These are phyloP conservation scores for Papilio polytes DNA, from an alignment of 1,140 invertebrate genomes.

Conservation along the genomic window DNA sequence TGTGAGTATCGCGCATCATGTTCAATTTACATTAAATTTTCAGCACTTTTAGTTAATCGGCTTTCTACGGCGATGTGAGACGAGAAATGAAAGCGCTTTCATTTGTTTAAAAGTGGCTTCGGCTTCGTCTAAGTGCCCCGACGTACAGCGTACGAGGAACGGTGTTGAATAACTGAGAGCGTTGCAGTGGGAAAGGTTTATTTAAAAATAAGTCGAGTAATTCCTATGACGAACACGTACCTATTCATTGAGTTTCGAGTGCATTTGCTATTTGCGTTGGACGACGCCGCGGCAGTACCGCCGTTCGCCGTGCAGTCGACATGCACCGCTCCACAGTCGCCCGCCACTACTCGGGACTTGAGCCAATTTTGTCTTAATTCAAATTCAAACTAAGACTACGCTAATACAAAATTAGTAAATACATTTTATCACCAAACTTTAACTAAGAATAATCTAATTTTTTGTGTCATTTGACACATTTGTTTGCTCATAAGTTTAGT, in stretches of 20 bases:
- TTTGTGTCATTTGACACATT: slow-evolving; percentile 55
- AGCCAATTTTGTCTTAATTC: slow-evolving; percentile 76
- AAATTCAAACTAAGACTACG: slow-evolving; percentile 62
- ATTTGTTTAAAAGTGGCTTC: slow-evolving; percentile 78
- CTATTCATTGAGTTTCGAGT: slow-evolving; percentile 59
- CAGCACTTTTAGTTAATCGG: slow-evolving; percentile 72
- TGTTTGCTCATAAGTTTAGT: slow-evolving; percentile 44
- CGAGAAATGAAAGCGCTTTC: slow-evolving; percentile 69
- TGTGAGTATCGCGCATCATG: slow-evolving; percentile 47
- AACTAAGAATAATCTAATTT: neutral
- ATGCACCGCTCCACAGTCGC: slow-evolving; percentile 55
- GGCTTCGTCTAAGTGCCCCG: slow-evolving; percentile 70
- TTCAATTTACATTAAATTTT: slow-evolving; percentile 73
- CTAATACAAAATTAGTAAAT: slow-evolving; percentile 73
- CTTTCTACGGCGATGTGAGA: slow-evolving; percentile 61
- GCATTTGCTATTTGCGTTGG: slow-evolving; percentile 69
- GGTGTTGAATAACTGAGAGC: slow-evolving; percentile 72
- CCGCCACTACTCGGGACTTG: slow-evolving; percentile 57
- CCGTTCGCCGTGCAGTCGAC: slow-evolving; percentile 50
- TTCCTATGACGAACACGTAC: slow-evolving; percentile 81
- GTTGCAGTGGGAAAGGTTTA: slow-evolving; percentile 74
- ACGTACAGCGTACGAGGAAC: slow-evolving; percentile 63
- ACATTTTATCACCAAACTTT: slow-evolving; percentile 59
- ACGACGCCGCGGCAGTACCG: slow-evolving; percentile 47
- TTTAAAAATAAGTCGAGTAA: slow-evolving; percentile 79